Percentiles rank a stretch among this genome's conserved stretches.
These are phyloP conservation scores for Sinohyriopsis cumingii DNA, from an alignment of 2,888 invertebrate species.

Conservation along the genomic window DNA sequence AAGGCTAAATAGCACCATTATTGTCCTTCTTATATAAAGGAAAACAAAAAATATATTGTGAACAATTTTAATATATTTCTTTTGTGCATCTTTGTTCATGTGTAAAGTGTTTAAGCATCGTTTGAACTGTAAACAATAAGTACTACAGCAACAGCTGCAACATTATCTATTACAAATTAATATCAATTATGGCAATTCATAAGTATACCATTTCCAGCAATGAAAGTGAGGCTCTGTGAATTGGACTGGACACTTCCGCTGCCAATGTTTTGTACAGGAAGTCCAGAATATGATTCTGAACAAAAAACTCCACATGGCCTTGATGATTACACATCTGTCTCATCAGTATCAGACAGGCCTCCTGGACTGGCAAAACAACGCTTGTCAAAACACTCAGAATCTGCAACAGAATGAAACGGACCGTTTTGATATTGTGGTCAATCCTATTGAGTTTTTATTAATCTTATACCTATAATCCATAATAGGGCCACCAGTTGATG, in stretches of 20 bases:
- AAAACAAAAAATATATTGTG: too few relatives aligned
- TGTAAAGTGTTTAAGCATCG: neutral
- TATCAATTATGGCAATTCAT: too few relatives aligned
- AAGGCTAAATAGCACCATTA: too few relatives aligned
- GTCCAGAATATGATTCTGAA: constrained; percentile 25
- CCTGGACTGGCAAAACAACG: constrained; percentile 22
- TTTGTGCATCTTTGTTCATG: neutral
- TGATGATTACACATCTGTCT: constrained; percentile 20
- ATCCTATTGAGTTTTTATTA: too few relatives aligned
- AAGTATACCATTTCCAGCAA: constrained; percentile 28
- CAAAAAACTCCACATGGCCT: constrained; percentile 19
- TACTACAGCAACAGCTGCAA: too few relatives aligned
- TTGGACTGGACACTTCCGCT: constrained; percentile 1
- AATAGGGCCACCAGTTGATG: too few relatives aligned
- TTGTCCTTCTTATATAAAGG: too few relatives aligned
- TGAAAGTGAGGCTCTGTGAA: constrained; percentile 20
- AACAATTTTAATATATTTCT: too few relatives aligned
- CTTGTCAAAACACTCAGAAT: constrained; percentile 20
- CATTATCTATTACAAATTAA: too few relatives aligned
- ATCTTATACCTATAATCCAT: too few relatives aligned
- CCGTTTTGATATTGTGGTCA: neutral
- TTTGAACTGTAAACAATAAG: neutral
- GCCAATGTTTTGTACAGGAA: constrained; percentile 17
- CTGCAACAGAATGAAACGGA: constrained; percentile 16
- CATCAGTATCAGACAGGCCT: constrained; percentile 31